Evolutionary conservation across 30 jellyfish, hydroid and myxozoan genomes (phyloP).

Genomic region (Pelagia noctiluca): DNA sequence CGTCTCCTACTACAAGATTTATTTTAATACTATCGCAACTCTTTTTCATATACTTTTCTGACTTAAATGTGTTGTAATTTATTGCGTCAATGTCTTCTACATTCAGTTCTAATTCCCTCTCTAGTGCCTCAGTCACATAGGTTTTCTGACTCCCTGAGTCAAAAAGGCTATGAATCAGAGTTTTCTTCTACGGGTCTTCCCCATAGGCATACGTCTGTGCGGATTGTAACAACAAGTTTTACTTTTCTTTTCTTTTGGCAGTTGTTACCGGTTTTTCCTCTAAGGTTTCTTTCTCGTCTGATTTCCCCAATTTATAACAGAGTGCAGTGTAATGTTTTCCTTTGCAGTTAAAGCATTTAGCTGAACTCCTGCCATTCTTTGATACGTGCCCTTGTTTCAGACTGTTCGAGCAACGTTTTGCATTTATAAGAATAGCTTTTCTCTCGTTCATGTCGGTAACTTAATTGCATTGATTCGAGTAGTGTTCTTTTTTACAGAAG

Average conservation of each 20-base stretch:
- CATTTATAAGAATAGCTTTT: too few relatives aligned
- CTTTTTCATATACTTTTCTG: slow-evolving; percentile 30
- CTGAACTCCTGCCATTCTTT: slow-evolving; percentile 1
- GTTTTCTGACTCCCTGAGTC: slow-evolving; percentile 67
- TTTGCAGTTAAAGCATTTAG: slow-evolving; percentile 2
- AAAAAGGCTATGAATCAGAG: slow-evolving; percentile 21
- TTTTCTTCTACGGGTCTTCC: slow-evolving; percentile 13
- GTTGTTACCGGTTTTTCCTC: slow-evolving; percentile 16
- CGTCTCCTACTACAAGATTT: slow-evolving; percentile 32
- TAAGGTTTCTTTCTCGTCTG: background rate
- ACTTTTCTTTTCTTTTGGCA: background rate
- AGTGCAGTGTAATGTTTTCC: slow-evolving; percentile 31
- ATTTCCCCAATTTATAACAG: background rate
- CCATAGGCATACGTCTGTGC: slow-evolving; percentile 20
- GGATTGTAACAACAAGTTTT: background rate
- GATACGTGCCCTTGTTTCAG: slow-evolving; percentile 9
- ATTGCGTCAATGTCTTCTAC: slow-evolving; percentile 36
- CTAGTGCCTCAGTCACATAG: slow-evolving; percentile 42
- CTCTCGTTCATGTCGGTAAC: too few relatives aligned
- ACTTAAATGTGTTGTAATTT: slow-evolving; percentile 51
- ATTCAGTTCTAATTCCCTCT: slow-evolving; percentile 9
- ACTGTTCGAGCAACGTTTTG: too few relatives aligned
- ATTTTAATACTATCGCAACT: slow-evolving; percentile 19
- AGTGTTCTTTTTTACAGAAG: too few relatives aligned
- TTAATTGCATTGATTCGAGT: too few relatives aligned